Conservation (phyloP, 2,888 invertebrate genomes). For the Serrognathus titanus region DNA sequence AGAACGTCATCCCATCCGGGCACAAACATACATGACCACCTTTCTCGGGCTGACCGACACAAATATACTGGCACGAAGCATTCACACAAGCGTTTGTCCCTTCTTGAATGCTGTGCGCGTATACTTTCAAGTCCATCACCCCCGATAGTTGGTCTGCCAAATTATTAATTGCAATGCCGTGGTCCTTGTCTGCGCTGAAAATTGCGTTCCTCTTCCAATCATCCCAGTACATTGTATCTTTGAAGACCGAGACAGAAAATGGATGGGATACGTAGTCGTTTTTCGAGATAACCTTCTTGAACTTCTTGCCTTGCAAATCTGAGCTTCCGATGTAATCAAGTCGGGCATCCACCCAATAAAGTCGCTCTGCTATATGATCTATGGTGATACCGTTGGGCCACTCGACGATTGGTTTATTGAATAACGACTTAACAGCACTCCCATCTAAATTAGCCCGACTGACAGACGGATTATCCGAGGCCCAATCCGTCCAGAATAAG, state of each 20-base stretch:
- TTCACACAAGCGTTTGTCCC: slow-evolving; percentile 70
- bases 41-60: slow-evolving; percentile 68
- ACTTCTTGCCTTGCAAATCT: slow-evolving; percentile 65
- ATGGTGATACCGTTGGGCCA: slow-evolving; percentile 88
- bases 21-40: slow-evolving; percentile 70
- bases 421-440: slow-evolving; percentile 60
- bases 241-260: slow-evolving; percentile 81
- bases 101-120: slow-evolving; percentile 70
- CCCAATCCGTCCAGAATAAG: slow-evolving; percentile 89
- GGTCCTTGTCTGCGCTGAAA: slow-evolving; percentile 76
- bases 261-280: slow-evolving; percentile 74
- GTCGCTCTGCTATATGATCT: slow-evolving; percentile 74
- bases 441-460: slow-evolving; percentile 80
- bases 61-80: slow-evolving; percentile 68
- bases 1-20: slow-evolving; percentile 68
- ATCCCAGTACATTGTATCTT: slow-evolving; percentile 85
- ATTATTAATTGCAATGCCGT: slow-evolving; percentile 59
- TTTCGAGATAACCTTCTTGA: slow-evolving; percentile 60
- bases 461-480: slow-evolving; percentile 70
- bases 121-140: slow-evolving; percentile 82
- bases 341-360: slow-evolving; percentile 86
- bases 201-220: slow-evolving; percentile 82
- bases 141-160: slow-evolving; percentile 58
- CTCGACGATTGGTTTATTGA: slow-evolving; percentile 64
- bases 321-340: slow-evolving; percentile 77